Percentiles rank a stretch among this genome's conserved stretches.
These are phyloP conservation scores for Apostichopus parvimensis DNA, from an alignment of 35 echinoderm and acorn worm genomes.

Conservation along the genomic window DNA sequence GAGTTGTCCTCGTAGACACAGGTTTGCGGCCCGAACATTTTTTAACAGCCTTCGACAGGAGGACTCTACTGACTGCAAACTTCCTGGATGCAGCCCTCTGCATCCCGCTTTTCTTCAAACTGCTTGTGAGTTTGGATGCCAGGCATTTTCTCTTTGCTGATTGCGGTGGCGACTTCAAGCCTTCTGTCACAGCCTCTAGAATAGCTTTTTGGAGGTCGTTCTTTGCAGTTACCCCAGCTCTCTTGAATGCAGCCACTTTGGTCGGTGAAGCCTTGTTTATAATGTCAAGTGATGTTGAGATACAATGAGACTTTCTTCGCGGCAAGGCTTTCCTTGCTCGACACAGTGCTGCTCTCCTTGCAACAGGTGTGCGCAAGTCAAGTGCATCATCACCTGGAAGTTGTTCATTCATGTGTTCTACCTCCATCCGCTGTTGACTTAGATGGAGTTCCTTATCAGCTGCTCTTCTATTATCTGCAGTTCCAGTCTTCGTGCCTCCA, in stretches of 20 bases:
- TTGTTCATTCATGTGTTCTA: conserved; percentile 23
- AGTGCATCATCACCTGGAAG: conserved; percentile 33
- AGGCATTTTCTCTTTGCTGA: conserved; percentile 16
- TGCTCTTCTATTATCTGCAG: background rate
- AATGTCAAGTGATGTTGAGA: conserved; percentile 27
- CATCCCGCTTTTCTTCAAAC: background rate
- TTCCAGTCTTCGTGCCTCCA: conserved; percentile 11
- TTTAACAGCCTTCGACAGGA: conserved; percentile 42
- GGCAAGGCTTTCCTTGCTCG: conserved; percentile 35
- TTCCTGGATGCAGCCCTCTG: conserved; percentile 10
- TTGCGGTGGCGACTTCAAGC: background rate
- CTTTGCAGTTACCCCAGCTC: conserved; percentile 29
- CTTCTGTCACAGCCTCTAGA: background rate
- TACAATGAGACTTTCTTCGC: conserved; percentile 10
- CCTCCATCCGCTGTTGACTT: background rate
- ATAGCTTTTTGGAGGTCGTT: conserved; percentile 20
- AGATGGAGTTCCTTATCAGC: conserved; percentile 6
- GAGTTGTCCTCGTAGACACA: conserved; percentile 67
- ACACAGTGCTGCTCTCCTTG: conserved; percentile 8
- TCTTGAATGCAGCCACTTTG: conserved; percentile 37
- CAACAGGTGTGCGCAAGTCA: conserved; percentile 16
- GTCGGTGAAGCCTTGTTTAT: conserved; percentile 43
- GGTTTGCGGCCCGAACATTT: conserved; percentile 49
- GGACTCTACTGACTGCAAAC: conserved; percentile 19
- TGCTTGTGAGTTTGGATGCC: background rate